phyloP scores from a whole-genome alignment of 2,888 invertebrate genomes.

The Helleia helle region DNA sequence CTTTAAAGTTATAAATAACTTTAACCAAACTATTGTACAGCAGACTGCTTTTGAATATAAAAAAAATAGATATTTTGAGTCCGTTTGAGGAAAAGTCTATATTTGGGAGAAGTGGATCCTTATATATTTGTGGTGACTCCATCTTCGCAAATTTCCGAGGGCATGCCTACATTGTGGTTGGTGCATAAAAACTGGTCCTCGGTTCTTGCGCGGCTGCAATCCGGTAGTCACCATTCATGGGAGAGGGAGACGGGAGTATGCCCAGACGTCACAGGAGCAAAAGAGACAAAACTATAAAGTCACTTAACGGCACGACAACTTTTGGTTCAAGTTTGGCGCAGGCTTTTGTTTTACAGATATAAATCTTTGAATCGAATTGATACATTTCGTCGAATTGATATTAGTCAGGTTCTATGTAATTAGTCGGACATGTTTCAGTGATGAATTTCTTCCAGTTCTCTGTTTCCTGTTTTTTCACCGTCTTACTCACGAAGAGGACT shows the following conservation, averaged over 20 bases:
- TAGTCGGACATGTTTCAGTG: conserved; percentile 17
- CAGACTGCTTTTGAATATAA: no score
- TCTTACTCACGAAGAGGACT: not conserved
- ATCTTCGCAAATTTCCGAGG: conserved; percentile 26
- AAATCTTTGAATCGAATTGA: conserved; percentile 36
- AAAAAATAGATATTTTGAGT: no score
- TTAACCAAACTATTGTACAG: no score
- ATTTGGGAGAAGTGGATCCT: no score
- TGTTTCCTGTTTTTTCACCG: no score
- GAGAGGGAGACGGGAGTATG: conserved; percentile 37
- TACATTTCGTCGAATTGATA: conserved; percentile 29
- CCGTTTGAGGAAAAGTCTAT: no score
- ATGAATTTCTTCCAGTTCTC: conserved; percentile 15
- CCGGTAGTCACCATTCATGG: conserved; percentile 59
- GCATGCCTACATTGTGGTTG: conserved; percentile 29
- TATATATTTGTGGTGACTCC: conserved; percentile 18
- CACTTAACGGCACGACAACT: conserved; percentile 52
- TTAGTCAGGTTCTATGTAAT: conserved; percentile 25
- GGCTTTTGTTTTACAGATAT: conserved; percentile 38
- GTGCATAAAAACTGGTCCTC: conserved; percentile 59
- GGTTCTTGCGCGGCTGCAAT: conserved; percentile 41
- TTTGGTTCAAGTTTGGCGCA: conserved; percentile 29
- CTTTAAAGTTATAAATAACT: no score
- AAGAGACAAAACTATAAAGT: conserved; percentile 34
- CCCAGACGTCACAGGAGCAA: conserved; percentile 22